A percentile compares a stretch with the other conserved stretches of the same genome.
These are phyloP conservation scores for Ornithoptera alexandrae DNA, from an alignment of 2,888 invertebrate genomes.

Conservation along the genomic window DNA sequence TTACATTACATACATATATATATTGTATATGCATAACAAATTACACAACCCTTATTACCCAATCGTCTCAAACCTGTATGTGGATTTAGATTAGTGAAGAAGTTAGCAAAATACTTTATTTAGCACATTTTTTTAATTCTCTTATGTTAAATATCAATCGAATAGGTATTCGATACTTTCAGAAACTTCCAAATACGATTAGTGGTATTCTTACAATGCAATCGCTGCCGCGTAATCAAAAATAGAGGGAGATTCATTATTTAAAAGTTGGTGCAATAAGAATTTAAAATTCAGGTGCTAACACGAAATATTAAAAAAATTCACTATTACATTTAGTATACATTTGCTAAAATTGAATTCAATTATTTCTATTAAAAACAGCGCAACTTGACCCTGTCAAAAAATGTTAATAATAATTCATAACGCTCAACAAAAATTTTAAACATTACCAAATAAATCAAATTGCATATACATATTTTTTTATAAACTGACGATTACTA, in stretches of 20 bases:
- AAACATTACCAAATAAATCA: constrained; percentile 37
- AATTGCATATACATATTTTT: constrained; percentile 32
- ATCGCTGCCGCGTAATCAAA: constrained; percentile 49
- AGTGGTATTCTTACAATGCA: constrained; percentile 43
- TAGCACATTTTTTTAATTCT: constrained; percentile 37
- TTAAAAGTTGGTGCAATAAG: constrained; percentile 63
- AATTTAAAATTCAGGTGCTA: constrained; percentile 66
- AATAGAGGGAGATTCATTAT: constrained; percentile 41
- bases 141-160: constrained; percentile 37
- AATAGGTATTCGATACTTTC: constrained; percentile 30
- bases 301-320: constrained; percentile 64
- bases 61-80: constrained; percentile 63
- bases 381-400: constrained; percentile 74
- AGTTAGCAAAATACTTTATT: constrained; percentile 54
- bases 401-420: constrained; percentile 67
- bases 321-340: constrained; percentile 65
- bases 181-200: constrained; percentile 44
- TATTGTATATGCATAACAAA: constrained; percentile 72
- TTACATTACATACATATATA: constrained; percentile 35
- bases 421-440: constrained; percentile 31
- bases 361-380: constrained; percentile 65
- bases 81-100: constrained; percentile 47
- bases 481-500: constrained; percentile 25
- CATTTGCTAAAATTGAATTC: constrained; percentile 69
- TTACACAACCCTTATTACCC: constrained; percentile 77